Percentiles rank a stretch among this genome's conserved stretches.
Evolutionary conservation across 2,113 vertebrate species (phyloP).

Genomic region (Siniperca chuatsi): DNA sequence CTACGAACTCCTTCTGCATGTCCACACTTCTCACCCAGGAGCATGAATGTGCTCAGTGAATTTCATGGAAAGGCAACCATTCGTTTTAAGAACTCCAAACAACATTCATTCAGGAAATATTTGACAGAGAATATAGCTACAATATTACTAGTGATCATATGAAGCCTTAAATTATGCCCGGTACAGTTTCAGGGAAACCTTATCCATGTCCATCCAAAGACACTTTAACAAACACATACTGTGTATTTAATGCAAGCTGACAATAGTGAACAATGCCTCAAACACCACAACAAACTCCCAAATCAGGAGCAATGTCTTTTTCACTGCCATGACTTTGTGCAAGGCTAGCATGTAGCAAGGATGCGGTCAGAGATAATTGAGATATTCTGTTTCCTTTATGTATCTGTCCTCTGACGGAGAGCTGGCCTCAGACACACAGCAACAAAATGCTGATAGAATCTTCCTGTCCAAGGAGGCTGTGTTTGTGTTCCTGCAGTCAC

Average conservation of each 20-base stretch:
- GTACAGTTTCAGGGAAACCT: background rate
- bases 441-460: slow-evolving; percentile 16
- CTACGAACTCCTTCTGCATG: background rate
- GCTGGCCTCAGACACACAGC: background rate
- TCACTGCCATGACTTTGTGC: slow-evolving; percentile 11
- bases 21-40: background rate
- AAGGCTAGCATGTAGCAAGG: slow-evolving; percentile 21
- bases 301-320: background rate
- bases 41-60: background rate
- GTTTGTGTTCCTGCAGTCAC: background rate
- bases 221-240: background rate
- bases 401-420: slow-evolving; percentile 17
- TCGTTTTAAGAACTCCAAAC: background rate
- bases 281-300: background rate
- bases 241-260: background rate
- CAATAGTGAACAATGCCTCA: background rate
- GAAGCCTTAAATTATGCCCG: background rate
- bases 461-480: background rate
- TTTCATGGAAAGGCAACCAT: background rate
- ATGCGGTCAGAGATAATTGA: slow-evolving; percentile 28
- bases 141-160: background rate
- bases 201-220: background rate
- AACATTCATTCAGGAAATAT: background rate
- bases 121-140: background rate
- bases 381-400: slow-evolving; percentile 32